phyloP scores from a whole-genome alignment of 35 echinoderm and acorn worm genomes.

The Hemicentrotus pulcherrimus region DNA sequence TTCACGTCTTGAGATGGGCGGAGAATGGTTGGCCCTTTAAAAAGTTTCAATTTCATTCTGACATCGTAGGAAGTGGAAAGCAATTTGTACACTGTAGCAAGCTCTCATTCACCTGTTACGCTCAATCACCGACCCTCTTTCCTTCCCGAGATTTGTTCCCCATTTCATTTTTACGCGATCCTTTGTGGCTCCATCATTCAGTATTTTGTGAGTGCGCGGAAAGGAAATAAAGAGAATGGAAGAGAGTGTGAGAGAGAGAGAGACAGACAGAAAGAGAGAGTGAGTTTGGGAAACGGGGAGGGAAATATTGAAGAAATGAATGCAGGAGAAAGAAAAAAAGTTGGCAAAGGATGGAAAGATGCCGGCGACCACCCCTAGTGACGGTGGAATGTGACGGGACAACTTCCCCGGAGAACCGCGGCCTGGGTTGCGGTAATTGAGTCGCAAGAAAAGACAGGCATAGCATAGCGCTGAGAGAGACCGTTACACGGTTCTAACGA shows the following conservation, averaged over 20 bases:
- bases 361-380: conserved; percentile 37
- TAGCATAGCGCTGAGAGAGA: conserved; percentile 8
- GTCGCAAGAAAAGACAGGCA: conserved; percentile 7
- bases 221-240: neutral
- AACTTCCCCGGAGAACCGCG: conserved; percentile 32
- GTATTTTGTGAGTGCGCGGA: neutral
- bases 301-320: neutral
- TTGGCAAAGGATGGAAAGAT: neutral
- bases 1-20: neutral
- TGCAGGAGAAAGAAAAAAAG: neutral
- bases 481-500: neutral
- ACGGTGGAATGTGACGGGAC: neutral
- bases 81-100: conserved; percentile 54
- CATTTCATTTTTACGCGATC: neutral
- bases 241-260: neutral
- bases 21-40: conserved; percentile 2
- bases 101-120: conserved; percentile 29
- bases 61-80: neutral
- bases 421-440: conserved; percentile 38
- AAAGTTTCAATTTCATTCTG: conserved; percentile 16
- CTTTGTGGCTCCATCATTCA: neutral
- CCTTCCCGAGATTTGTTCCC: neutral
- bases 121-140: neutral
- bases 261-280: neutral
- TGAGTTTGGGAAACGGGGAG: neutral